Base-by-base conservation (phyloP, 2,797 vertebrate species). In the Gallinago stenura region DNA sequence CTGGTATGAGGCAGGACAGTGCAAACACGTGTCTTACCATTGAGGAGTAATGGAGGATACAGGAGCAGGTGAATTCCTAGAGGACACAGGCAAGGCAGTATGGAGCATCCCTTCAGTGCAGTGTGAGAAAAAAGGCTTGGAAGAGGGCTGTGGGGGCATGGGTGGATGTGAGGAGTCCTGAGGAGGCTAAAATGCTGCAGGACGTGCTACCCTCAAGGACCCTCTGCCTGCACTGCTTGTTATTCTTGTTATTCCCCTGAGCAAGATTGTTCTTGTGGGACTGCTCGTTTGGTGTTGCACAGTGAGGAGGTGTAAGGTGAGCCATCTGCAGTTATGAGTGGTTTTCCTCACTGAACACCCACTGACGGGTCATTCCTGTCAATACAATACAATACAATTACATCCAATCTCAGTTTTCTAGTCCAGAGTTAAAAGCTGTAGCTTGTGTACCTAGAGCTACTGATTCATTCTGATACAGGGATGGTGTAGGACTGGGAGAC, bases 201-300 rank as follows among this genome's bases (percentile, higher is more conserved):
- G 6, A 20, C 3, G 7, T 53, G 16, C n/a, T 20, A 46, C 3
- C 26, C 4, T 18, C 10, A 37, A 58, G 26, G 30, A 15, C 9
- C 2, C 7, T 83, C 10, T 66, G 12, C 35, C 39, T 85, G 6
- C 1, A 0, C 13, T 39, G 10, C n/a, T 72, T 2, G 0, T 51
- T 64, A 39, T 73, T 84, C 70, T 39, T 15, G 33, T 39, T 39
- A 39, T 39, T 62, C 15, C 31, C 31, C 25, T 37, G 18, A 50
- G 10, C 0, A 0, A 31, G 8, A 35, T 17, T 4, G 16, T 30
- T 78, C 45, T 72, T 1, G 0, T 57, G 50, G n/a, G 16, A 50
- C 16, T 75, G 28, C 31, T 6, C 3, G 16, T 65, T 90, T 2
- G 3, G 58, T 41, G 21, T 48, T 13, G 0, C 19, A 37, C 8